Evolutionary conservation across 2,888 invertebrate species (phyloP), one percentile per base, ranked within the genome.

Genomic region (Melanargia galathea): DNA sequence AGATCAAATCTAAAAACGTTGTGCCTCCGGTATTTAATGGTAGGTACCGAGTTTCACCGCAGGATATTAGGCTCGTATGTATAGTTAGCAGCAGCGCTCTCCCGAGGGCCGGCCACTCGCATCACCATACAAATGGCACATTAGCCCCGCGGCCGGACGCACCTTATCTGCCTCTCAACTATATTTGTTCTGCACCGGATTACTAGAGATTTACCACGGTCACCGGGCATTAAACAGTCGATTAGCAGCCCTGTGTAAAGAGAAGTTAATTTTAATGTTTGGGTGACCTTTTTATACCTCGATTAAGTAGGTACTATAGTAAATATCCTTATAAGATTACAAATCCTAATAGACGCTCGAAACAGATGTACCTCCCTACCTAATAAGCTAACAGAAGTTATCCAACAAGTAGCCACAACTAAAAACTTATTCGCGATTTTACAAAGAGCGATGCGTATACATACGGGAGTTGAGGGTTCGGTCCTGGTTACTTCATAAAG

Each of bases 51-150:
- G 0, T 49, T 70, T 67, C 69, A 73, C 56, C 65, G 33, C 69
- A 76, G 78, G 73, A 78, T 78, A 78, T 82, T 78, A 71, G 69
- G 65, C 8, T 20, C 6, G 30, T 30, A 7, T 8, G 30, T n/a
- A n/a, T n/a, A n/a, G n/a, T n/a, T n/a, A 45, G 45, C 22, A 20
- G 45, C 56, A 46, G 54, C 67, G 67, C 74, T 20, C 48, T 58
- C 75, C 76, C 64, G 64, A 75, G 75, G 76, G 72, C 67, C 67
- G 70, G 65, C 43, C 68, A 65, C 68, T 69, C 73, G 71, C 87
- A 90, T 90, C 90, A 89, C 78, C 91, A 91, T 91, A 91, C 84
- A 91, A 91, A 91, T 91, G 87, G 91, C 77, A 77, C 88, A 90
- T 90, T 91, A 90, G 78, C 77, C 80, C 81, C 78, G 78, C 76